Percentiles rank a stretch among this genome's conserved stretches.
phyloP scores from a whole-genome alignment of 2,797 vertebrate genomes.

The Salarias fasciatus region DNA sequence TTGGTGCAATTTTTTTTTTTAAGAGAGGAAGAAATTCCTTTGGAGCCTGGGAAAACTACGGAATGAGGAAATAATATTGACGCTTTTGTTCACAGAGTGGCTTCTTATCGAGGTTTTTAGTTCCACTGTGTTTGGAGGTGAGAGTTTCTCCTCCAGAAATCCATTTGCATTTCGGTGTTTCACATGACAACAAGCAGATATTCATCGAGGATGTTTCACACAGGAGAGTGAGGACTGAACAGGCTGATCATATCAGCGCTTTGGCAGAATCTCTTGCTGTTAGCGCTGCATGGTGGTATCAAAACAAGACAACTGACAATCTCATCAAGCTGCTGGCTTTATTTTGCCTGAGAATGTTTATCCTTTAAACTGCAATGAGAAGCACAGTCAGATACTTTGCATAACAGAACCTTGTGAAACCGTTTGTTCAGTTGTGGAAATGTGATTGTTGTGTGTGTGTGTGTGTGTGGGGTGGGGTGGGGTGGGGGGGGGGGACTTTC shows the following conservation, averaged over 20 bases:
- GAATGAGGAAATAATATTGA: conserved; percentile 59
- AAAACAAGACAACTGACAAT: conserved; percentile 16
- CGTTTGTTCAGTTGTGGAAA: conserved; percentile 9
- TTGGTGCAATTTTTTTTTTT: conserved; percentile 27
- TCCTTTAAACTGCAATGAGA: conserved; percentile 24
- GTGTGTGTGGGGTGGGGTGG: too few species aligned
- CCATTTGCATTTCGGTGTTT: conserved; percentile 20
- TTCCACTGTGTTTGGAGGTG: conserved; percentile 24
- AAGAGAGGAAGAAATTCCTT: conserved; percentile 59
- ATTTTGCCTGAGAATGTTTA: conserved; percentile 43
- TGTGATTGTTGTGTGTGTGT: too few species aligned
- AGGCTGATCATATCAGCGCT: conserved; percentile 3
- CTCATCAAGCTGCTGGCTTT: conserved; percentile 21
- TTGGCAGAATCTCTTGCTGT: not conserved
- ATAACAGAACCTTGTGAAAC: conserved; percentile 39
- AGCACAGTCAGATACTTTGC: conserved; percentile 11
- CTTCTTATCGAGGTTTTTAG: conserved; percentile 7
- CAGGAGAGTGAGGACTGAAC: not conserved
- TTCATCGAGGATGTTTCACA: not conserved
- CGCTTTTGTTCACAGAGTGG: conserved; percentile 56
- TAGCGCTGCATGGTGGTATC: not conserved
- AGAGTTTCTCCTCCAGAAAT: not conserved
- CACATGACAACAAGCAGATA: conserved; percentile 15
- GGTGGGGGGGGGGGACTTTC: conserved; percentile 5
- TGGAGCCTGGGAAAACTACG: conserved; percentile 72